A percentile compares a stretch with the other conserved stretches of the same genome.
phyloP scores from a whole-genome alignment of 2,797 vertebrate genomes.

The Galaxias olidus region DNA sequence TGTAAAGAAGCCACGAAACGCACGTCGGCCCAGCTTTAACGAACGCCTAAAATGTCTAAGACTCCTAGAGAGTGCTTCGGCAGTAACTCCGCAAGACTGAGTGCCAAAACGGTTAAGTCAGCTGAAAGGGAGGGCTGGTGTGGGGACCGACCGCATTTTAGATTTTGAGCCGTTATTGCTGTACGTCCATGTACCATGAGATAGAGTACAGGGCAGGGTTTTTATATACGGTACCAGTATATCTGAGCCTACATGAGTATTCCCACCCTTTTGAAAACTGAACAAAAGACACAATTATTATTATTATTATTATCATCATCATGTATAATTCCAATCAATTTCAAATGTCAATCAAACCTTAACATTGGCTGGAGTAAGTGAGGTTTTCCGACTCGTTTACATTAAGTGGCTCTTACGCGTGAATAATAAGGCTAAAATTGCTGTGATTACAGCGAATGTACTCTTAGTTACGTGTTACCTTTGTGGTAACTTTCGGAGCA shows the following conservation, averaged over 20 bases:
- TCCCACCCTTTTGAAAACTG: too few species aligned
- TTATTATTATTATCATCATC: too few species aligned
- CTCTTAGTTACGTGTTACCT: too few species aligned
- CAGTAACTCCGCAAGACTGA: constrained; percentile 54
- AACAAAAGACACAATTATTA: too few species aligned
- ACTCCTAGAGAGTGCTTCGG: constrained; percentile 74
- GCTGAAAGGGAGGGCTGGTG: constrained; percentile 50
- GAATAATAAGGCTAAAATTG: neutral
- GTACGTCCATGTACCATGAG: constrained; percentile 25
- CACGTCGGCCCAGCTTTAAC: constrained; percentile 68
- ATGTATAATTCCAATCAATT: too few species aligned
- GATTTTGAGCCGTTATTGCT: constrained; percentile 35
- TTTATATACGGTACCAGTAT: too few species aligned
- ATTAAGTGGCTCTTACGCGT: neutral
- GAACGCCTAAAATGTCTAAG: constrained; percentile 74
- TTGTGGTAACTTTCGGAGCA: too few species aligned
- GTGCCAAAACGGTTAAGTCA: constrained; percentile 70
- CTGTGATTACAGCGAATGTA: too few species aligned
- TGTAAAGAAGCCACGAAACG: constrained; percentile 53
- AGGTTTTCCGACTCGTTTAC: constrained; percentile 20
- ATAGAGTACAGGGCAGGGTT: constrained; percentile 6
- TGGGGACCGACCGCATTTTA: constrained; percentile 28
- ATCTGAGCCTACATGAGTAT: too few species aligned
- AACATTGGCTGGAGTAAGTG: neutral
- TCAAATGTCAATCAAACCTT: neutral